phyloP scores from a whole-genome alignment of 1,140 invertebrate genomes.

The Diabrotica undecimpunctata region DNA sequence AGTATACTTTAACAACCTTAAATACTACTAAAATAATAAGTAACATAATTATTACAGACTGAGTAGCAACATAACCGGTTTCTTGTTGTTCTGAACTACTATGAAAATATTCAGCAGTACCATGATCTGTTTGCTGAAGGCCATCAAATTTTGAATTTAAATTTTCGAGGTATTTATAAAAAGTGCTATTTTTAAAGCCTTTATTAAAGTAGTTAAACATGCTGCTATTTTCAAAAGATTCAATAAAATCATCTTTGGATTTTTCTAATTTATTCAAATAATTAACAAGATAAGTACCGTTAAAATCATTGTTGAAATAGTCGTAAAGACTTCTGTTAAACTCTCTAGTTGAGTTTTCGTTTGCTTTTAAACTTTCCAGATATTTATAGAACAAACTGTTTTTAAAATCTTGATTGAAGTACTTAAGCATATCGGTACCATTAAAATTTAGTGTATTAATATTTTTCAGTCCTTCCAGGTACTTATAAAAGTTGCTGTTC shows the following conservation, averaged over 20 bases:
- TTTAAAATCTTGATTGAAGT: slow-evolving; percentile 7
- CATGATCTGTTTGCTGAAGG: background rate
- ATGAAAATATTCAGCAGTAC: background rate
- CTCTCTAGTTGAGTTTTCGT: slow-evolving; percentile 2
- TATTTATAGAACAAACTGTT: slow-evolving; percentile 12
- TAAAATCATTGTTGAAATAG: slow-evolving; percentile 18
- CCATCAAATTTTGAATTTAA: background rate
- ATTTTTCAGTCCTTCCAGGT: slow-evolving; percentile 10
- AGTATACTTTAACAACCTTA: background rate
- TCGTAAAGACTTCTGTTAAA: slow-evolving; percentile 13
- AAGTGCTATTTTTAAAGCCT: slow-evolving; percentile 12
- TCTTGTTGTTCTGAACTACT: background rate
- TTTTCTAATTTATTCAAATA: slow-evolving; percentile 2
- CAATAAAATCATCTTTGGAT: background rate
- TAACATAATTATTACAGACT: background rate
- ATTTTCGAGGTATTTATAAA: slow-evolving; percentile 11
- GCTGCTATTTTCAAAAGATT: background rate
- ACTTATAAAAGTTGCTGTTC: slow-evolving; percentile 14
- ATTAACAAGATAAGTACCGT: slow-evolving; percentile 9
- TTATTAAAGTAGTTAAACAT: slow-evolving; percentile 14
- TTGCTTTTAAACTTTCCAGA: slow-evolving; percentile 5
- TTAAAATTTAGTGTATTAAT: slow-evolving; percentile 1
- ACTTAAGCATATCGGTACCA: background rate
- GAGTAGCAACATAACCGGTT: background rate
- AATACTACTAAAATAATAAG: background rate